Percentiles rank a stretch among this genome's conserved stretches.
Evolutionary conservation across 1,140 invertebrate species (phyloP).

Genomic region (Cyclina sinensis): DNA sequence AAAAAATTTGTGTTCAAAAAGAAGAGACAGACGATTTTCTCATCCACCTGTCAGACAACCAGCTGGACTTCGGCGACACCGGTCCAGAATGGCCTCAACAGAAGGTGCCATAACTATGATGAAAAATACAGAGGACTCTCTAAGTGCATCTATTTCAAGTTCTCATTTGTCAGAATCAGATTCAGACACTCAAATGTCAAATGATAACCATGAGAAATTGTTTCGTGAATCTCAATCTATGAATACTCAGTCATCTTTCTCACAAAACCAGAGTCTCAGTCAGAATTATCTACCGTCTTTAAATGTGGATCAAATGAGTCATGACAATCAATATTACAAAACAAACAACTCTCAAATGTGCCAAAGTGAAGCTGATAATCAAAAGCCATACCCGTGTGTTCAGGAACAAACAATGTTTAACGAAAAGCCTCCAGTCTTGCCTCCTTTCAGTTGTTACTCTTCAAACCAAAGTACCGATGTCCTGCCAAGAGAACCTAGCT

Average conservation of each 20-base stretch:
- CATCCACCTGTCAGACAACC: not conserved
- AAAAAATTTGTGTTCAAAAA: slow-evolving; percentile 37
- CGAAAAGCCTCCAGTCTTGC: slow-evolving; percentile 61
- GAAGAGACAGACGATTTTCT: slow-evolving; percentile 27
- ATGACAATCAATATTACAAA: slow-evolving; percentile 64
- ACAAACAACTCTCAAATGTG: slow-evolving; percentile 57
- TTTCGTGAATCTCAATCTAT: slow-evolving; percentile 60
- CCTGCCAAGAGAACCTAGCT: slow-evolving; percentile 46
- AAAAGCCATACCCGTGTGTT: slow-evolving; percentile 66
- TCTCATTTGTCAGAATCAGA: slow-evolving; percentile 65
- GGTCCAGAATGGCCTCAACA: slow-evolving; percentile 58
- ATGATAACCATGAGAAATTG: slow-evolving; percentile 53
- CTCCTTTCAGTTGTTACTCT: slow-evolving; percentile 58
- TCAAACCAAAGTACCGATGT: slow-evolving; percentile 60
- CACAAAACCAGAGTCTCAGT: slow-evolving; percentile 4
- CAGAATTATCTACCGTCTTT: slow-evolving; percentile 42
- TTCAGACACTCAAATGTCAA: slow-evolving; percentile 62
- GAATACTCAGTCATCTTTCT: slow-evolving; percentile 54
- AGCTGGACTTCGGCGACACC: not conserved
- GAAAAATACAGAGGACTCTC: slow-evolving; percentile 61
- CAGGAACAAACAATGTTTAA: slow-evolving; percentile 51
- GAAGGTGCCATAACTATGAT: slow-evolving; percentile 62
- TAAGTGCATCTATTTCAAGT: slow-evolving; percentile 64
- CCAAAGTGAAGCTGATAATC: slow-evolving; percentile 66
- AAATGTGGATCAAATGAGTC: slow-evolving; percentile 43